A percentile compares a stretch with the other conserved stretches of the same genome.
phyloP scores from a whole-genome alignment of 2,797 vertebrate genomes.

The Brachyrhaphis roseni region DNA sequence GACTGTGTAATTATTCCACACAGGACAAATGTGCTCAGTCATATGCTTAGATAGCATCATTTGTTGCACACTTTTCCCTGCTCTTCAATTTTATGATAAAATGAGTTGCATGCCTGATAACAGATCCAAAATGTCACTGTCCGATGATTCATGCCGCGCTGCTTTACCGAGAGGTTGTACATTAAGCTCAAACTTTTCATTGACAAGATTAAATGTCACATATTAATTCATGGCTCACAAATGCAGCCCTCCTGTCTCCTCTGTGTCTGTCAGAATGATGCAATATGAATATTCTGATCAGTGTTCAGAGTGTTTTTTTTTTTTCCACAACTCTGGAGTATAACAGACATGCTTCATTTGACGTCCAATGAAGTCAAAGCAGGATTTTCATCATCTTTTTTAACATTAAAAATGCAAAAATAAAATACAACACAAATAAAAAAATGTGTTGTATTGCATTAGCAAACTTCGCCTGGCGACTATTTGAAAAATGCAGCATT shows the following conservation, averaged over 20 bases:
- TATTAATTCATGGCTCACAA: slow-evolving; percentile 57
- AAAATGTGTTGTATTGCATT: neutral
- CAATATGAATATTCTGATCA: slow-evolving; percentile 42
- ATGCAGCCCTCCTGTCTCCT: slow-evolving; percentile 15
- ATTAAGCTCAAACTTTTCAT: slow-evolving; percentile 59
- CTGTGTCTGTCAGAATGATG: slow-evolving; percentile 30
- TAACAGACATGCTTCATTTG: slow-evolving; percentile 21
- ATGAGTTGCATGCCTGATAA: slow-evolving; percentile 55
- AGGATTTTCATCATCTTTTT: neutral
- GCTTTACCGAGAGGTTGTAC: slow-evolving; percentile 49
- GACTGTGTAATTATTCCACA: slow-evolving; percentile 49
- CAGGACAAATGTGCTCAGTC: slow-evolving; percentile 60
- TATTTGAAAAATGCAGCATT: neutral
- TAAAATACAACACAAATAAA: neutral
- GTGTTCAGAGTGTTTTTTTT: slow-evolving; percentile 1
- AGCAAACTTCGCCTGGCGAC: neutral
- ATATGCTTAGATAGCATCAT: slow-evolving; percentile 60
- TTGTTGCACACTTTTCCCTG: slow-evolving; percentile 33
- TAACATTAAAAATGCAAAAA: neutral
- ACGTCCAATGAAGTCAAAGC: slow-evolving; percentile 16
- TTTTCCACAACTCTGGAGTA: slow-evolving; percentile 5
- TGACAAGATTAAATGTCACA: slow-evolving; percentile 68
- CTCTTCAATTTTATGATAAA: slow-evolving; percentile 47
- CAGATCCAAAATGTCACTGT: slow-evolving; percentile 67
- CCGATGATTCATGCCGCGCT: slow-evolving; percentile 56